phyloP scores from a whole-genome alignment of 2,113 vertebrate genomes.

The Galbula dea region DNA sequence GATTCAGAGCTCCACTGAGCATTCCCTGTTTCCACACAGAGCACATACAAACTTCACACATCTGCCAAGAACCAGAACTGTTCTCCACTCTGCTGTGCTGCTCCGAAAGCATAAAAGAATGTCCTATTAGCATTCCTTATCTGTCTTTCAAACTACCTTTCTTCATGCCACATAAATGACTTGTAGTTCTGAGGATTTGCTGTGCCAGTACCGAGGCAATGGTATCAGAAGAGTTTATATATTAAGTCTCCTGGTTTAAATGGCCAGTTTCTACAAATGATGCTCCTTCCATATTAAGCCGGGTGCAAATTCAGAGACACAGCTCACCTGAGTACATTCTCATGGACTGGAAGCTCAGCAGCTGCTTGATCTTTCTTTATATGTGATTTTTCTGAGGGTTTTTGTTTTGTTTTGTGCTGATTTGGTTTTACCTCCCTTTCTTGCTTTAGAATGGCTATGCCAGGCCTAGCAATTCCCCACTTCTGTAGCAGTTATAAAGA shows the following conservation, averaged over 20 bases:
- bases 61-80: not conserved
- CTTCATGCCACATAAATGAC: not conserved
- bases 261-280: not conserved
- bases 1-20: slow-evolving; percentile 10
- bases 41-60: not conserved
- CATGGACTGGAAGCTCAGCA: not conserved
- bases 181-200: not conserved
- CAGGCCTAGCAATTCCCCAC: not conserved
- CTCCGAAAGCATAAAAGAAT: not conserved
- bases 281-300: not conserved
- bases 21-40: not conserved
- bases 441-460: not conserved
- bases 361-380: not conserved
- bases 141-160: not conserved
- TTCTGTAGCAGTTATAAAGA: not conserved
- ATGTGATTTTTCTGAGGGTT: not conserved
- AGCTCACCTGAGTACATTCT: not conserved
- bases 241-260: not conserved
- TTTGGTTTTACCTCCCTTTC: not conserved
- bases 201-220: not conserved
- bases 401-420: not conserved
- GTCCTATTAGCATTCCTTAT: not conserved
- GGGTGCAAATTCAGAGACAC: not conserved
- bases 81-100: not conserved
- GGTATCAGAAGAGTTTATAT: not conserved